phyloP scores from a whole-genome alignment of 2,888 invertebrate genomes.

The Pachliopta kotzebuea region DNA sequence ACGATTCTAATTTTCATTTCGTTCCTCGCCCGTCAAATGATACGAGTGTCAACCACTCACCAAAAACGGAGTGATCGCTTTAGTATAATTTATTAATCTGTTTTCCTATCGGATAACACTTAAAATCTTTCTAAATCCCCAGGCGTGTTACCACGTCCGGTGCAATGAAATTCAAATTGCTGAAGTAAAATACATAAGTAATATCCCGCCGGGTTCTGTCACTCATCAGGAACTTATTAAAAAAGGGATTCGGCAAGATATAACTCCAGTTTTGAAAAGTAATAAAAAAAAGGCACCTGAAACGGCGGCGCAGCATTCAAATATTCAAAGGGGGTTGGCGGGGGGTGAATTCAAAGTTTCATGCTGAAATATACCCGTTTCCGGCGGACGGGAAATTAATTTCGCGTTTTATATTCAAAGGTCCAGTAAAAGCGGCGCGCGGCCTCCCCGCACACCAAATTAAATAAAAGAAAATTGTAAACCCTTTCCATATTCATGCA shows the following conservation, averaged over 20 bases:
- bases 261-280: not conserved
- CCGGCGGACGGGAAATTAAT: slow-evolving; percentile 17
- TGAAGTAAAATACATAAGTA: too few relatives aligned
- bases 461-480: not conserved
- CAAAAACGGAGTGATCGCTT: too few relatives aligned
- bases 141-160: too few relatives aligned
- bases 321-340: slow-evolving; percentile 10
- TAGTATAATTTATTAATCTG: too few relatives aligned
- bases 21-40: not conserved
- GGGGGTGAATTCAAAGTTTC: slow-evolving; percentile 7
- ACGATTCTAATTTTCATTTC: not conserved
- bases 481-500: not conserved
- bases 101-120: too few relatives aligned
- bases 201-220: too few relatives aligned
- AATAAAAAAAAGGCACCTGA: too few relatives aligned
- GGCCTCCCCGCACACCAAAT: not conserved
- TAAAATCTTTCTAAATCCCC: too few relatives aligned
- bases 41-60: too few relatives aligned
- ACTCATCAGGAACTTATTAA: too few relatives aligned
- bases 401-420: slow-evolving; percentile 19
- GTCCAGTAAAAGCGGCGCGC: not conserved
- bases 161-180: too few relatives aligned
- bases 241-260: too few relatives aligned
- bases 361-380: slow-evolving; percentile 11
- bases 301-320: slow-evolving; percentile 12